Conservation (phyloP, 2,113 vertebrate species). For the Myiagra hebetior region DNA sequence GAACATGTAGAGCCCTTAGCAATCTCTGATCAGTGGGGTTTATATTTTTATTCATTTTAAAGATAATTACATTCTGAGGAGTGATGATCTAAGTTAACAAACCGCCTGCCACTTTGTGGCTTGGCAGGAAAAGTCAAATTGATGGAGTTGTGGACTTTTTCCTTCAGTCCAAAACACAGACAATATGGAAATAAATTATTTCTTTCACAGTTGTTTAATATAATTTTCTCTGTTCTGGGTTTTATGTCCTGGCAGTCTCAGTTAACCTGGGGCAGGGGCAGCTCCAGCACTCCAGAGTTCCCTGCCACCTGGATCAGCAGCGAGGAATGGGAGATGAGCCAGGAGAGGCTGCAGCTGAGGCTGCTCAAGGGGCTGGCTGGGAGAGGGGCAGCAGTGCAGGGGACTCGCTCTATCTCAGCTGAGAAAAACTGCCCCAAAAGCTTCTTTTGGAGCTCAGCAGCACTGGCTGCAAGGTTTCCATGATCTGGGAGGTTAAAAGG, state of each 20-base stretch:
- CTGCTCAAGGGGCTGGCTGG: not conserved
- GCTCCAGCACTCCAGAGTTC: not conserved
- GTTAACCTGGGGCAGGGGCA: not conserved
- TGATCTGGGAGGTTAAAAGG: not conserved
- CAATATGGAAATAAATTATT: not conserved
- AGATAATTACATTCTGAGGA: not conserved
- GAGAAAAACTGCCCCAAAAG: not conserved
- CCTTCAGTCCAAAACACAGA: not conserved
- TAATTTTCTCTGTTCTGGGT: not conserved
- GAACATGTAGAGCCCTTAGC: not conserved
- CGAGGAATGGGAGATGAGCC: not conserved
- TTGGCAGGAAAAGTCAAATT: not conserved
- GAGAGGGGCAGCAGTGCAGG: not conserved
- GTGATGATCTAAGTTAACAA: not conserved
- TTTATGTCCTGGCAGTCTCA: not conserved
- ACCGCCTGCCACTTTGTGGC: not conserved
- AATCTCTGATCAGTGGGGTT: not conserved
- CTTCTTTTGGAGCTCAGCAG: not conserved
- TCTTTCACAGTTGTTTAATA: conserved; percentile 6
- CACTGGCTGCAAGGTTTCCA: accelerated
- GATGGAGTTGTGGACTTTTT: not conserved
- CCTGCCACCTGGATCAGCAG: not conserved
- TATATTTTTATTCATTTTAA: not conserved
- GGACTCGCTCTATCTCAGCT: accelerated
- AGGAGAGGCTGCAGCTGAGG: not conserved